A percentile compares a stretch with the other conserved stretches of the same genome.
phyloP scores from a whole-genome alignment of 2,888 invertebrate species.

The Iselma pallidipennis region DNA sequence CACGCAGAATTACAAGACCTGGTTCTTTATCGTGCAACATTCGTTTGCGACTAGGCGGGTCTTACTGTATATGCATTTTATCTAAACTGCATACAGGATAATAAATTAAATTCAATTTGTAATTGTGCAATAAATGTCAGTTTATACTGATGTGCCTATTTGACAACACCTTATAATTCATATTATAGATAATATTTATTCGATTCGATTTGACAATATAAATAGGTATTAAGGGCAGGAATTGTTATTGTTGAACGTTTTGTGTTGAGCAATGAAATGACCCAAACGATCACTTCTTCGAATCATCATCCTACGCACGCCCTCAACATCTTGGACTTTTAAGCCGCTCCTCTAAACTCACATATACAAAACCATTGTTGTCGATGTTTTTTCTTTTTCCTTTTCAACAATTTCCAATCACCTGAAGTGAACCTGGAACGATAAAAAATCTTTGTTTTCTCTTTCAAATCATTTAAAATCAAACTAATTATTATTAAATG shows the following conservation, averaged over 20 bases:
- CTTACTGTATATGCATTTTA: too few relatives aligned
- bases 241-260: not conserved
- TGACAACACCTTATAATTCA: constrained; percentile 11
- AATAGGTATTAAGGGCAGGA: constrained; percentile 20
- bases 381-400: not conserved
- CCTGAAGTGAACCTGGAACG: not conserved
- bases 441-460: too few relatives aligned
- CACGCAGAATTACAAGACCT: too few relatives aligned
- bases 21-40: too few relatives aligned
- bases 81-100: too few relatives aligned
- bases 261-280: constrained; percentile 19
- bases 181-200: constrained; percentile 13
- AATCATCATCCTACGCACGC: constrained; percentile 21
- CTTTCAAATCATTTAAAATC: constrained; percentile 5
- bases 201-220: constrained; percentile 14
- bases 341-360: constrained; percentile 13
- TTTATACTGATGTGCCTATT: not conserved
- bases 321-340: constrained; percentile 18
- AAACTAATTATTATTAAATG: constrained; percentile 7
- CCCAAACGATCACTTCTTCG: constrained; percentile 13
- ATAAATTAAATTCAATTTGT: constrained; percentile 12
- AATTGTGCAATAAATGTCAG: constrained; percentile 14
- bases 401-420: not conserved
- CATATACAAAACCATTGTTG: not conserved
- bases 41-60: too few relatives aligned